A percentile compares a stretch with the other conserved stretches of the same genome.
These are phyloP conservation scores for Periplaneta americana DNA, from an alignment of 1,140 invertebrate genomes.

Conservation along the genomic window DNA sequence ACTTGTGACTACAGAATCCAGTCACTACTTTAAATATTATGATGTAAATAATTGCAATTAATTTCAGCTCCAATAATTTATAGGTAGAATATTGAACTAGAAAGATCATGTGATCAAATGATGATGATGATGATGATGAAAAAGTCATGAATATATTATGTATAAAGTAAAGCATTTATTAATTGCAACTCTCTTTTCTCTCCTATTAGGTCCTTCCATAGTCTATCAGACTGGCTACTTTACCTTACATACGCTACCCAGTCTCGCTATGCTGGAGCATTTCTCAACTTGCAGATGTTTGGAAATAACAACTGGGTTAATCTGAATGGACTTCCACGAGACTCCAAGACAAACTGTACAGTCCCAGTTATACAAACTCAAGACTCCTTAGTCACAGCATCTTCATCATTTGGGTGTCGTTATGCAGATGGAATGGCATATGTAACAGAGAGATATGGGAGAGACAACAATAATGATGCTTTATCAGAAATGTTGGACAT, in stretches of 20 bases:
- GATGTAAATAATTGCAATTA: no score
- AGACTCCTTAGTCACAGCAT: slow-evolving; percentile 38
- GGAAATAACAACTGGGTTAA: neutral
- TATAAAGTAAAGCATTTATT: no score
- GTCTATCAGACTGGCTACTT: slow-evolving; percentile 71
- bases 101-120: no score
- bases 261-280: slow-evolving; percentile 67
- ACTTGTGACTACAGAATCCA: no score
- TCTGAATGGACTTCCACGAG: slow-evolving; percentile 36
- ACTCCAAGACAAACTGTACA: slow-evolving; percentile 44
- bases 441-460: slow-evolving; percentile 64
- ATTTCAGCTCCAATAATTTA: no score
- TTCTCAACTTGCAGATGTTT: slow-evolving; percentile 63
- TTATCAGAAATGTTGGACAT: slow-evolving; percentile 56
- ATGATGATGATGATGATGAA: no score
- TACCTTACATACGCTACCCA: slow-evolving; percentile 75
- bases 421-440: slow-evolving; percentile 68
- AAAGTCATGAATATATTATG: no score
- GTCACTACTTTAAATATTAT: no score
- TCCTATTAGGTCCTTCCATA: slow-evolving; percentile 39
- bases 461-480: slow-evolving; percentile 50
- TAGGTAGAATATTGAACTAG: no score
- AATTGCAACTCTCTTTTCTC: no score
- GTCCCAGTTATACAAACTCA: slow-evolving; percentile 43
- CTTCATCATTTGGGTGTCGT: slow-evolving; percentile 52